These are phyloP conservation scores for Ichneumoninae sp. DNA, from an alignment of 2,888 invertebrate genomes.

Conservation along the genomic window DNA sequence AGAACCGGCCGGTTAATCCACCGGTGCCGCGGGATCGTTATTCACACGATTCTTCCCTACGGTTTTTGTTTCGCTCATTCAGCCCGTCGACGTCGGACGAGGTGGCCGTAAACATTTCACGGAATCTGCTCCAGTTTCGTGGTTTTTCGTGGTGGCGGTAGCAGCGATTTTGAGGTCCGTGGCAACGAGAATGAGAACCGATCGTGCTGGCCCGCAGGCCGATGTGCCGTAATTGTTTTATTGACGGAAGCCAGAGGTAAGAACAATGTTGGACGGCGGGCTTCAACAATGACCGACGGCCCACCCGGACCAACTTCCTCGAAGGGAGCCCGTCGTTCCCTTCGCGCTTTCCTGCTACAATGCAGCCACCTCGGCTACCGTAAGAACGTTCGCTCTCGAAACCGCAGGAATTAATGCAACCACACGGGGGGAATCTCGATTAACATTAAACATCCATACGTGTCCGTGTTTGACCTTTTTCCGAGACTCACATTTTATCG, in stretches of 20 bases:
- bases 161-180: not conserved
- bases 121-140: constrained; percentile 58
- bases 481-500: constrained; percentile 42
- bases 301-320: constrained; percentile 29
- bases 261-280: constrained; percentile 32
- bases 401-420: constrained; percentile 43
- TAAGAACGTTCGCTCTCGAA: constrained; percentile 32
- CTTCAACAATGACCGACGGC: constrained; percentile 36
- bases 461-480: constrained; percentile 49
- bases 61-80: constrained; percentile 28
- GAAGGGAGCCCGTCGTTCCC: constrained; percentile 31
- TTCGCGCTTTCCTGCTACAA: constrained; percentile 13
- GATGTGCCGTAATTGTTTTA: constrained; percentile 45
- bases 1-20: constrained; percentile 43
- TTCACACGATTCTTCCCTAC: constrained; percentile 1
- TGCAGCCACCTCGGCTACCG: constrained; percentile 7
- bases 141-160: constrained; percentile 21
- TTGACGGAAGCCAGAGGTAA: constrained; percentile 32
- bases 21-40: not conserved
- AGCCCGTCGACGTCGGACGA: not conserved
- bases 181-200: not conserved
- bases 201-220: not conserved
- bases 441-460: constrained; percentile 30
- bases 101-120: constrained; percentile 42
- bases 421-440: constrained; percentile 6